phyloP scores from a whole-genome alignment of 2,888 invertebrate species.

The Alloplasta piceator region DNA sequence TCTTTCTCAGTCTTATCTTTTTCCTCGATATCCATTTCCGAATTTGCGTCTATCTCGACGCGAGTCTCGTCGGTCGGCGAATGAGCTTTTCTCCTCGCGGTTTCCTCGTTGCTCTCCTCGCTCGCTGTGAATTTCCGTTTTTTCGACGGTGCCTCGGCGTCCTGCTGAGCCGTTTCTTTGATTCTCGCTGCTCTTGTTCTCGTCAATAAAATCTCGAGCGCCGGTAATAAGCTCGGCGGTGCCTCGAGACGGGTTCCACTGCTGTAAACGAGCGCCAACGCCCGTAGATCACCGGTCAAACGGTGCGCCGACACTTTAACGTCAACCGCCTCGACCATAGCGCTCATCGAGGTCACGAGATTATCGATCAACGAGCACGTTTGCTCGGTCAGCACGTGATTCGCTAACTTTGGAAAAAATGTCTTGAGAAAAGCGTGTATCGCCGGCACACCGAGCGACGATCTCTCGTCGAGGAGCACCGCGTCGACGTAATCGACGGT shows the following conservation, averaged over 20 bases:
- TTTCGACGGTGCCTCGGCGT: constrained; percentile 79
- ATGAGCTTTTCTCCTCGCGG: constrained; percentile 63
- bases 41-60: constrained; percentile 57
- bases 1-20: constrained; percentile 73
- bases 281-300: constrained; percentile 85
- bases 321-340: constrained; percentile 84
- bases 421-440: constrained; percentile 95
- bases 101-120: constrained; percentile 72
- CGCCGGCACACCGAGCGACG: constrained; percentile 92
- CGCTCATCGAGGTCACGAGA: constrained; percentile 86
- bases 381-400: constrained; percentile 86
- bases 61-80: constrained; percentile 67
- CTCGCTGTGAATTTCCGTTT: constrained; percentile 79
- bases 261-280: constrained; percentile 86
- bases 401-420: constrained; percentile 94
- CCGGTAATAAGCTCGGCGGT: constrained; percentile 77
- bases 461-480: constrained; percentile 94
- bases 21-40: constrained; percentile 72
- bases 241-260: constrained; percentile 81
- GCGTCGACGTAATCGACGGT: constrained; percentile 96
- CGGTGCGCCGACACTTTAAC: constrained; percentile 84
- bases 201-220: constrained; percentile 79
- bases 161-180: constrained; percentile 76
- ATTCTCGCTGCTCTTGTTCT: constrained; percentile 75
- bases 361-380: constrained; percentile 86